Percentiles rank a stretch among this genome's conserved stretches.
Conservation (phyloP, 2,113 vertebrate genomes). For the Neolamprologus caudopunctatus region DNA sequence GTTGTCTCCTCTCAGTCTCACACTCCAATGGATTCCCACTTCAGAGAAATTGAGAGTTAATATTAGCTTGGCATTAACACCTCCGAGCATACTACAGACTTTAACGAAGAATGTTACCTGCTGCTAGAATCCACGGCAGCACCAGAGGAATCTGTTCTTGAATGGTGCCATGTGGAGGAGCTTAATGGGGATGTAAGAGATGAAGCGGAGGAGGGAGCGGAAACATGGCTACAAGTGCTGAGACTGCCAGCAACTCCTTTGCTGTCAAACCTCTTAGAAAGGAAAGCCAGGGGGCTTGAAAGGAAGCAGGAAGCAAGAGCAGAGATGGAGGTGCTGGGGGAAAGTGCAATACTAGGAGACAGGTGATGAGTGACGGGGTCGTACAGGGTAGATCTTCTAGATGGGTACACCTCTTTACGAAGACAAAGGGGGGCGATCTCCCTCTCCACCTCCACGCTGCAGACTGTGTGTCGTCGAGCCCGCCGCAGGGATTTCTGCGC, state of each 20-base stretch:
- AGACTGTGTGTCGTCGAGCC: constrained; percentile 79
- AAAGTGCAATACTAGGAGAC: constrained; percentile 9
- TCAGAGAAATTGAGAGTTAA: neutral
- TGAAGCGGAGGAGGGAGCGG: neutral
- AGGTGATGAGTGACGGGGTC: constrained; percentile 15
- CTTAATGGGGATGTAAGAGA: neutral
- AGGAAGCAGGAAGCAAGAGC: constrained; percentile 60
- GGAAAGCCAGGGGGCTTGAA: constrained; percentile 69
- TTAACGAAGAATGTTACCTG: constrained; percentile 26
- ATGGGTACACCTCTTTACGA: constrained; percentile 85
- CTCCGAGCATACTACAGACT: neutral
- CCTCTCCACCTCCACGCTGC: constrained; percentile 74
- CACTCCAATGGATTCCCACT: neutral
- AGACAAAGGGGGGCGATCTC: constrained; percentile 76
- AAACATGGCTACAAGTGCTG: neutral
- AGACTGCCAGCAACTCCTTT: neutral
- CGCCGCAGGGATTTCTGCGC: constrained; percentile 27
- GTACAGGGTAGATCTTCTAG: constrained; percentile 43
- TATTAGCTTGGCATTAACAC: neutral
- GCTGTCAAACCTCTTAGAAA: constrained; percentile 42
- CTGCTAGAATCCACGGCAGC: constrained; percentile 6
- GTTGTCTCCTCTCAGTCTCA: constrained; percentile 17
- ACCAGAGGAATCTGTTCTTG: constrained; percentile 5
- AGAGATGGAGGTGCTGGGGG: constrained; percentile 45
- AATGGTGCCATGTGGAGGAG: constrained; percentile 13